Evolutionary conservation across 2,888 invertebrate genomes (phyloP).

Genomic region (Subacronicta megacephala): DNA sequence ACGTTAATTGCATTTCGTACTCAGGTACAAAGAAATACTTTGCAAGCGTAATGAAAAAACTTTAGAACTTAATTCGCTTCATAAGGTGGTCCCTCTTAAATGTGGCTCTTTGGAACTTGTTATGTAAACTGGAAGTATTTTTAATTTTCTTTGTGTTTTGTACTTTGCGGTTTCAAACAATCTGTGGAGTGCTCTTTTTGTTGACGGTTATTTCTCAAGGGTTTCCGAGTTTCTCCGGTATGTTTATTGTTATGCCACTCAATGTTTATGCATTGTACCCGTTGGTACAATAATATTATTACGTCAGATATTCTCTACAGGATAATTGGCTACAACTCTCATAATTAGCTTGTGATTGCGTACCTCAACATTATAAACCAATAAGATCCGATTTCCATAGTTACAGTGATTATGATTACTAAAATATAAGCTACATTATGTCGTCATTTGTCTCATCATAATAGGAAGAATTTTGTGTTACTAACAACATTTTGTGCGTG

Average conservation of each 20-base stretch:
- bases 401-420: too few species aligned
- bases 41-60: constrained; percentile 58
- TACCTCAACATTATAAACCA: too few species aligned
- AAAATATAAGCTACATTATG: too few species aligned
- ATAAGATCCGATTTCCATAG: too few species aligned
- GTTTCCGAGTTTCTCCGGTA: constrained; percentile 9
- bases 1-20: constrained; percentile 48
- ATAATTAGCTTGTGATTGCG: neutral
- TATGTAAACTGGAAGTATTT: constrained; percentile 36
- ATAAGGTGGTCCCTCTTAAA: constrained; percentile 48
- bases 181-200: constrained; percentile 39
- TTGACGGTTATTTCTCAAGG: constrained; percentile 30
- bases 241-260: constrained; percentile 20
- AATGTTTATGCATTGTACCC: constrained; percentile 14
- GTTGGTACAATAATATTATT: neutral
- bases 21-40: constrained; percentile 57
- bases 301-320: neutral
- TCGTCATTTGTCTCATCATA: too few species aligned
- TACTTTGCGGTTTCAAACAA: constrained; percentile 44
- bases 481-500: neutral
- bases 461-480: too few species aligned
- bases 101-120: constrained; percentile 41
- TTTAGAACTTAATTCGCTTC: constrained; percentile 56
- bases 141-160: constrained; percentile 33
- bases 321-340: too few species aligned